phyloP scores from a whole-genome alignment of 2,113 vertebrate genomes.

The Aegithalos caudatus region DNA sequence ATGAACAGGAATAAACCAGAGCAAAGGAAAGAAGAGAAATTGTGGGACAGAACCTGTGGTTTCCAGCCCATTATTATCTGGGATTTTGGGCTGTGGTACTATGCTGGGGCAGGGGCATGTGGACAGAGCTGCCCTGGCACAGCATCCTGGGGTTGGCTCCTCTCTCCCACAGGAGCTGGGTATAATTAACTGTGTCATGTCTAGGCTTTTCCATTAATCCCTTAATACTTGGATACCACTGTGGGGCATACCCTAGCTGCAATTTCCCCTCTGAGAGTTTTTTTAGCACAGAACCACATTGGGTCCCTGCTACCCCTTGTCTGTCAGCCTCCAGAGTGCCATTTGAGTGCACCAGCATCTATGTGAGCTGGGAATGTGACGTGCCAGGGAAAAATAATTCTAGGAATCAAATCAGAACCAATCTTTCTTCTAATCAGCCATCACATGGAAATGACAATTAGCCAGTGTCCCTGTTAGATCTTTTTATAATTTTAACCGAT shows the following conservation, averaged over 20 bases:
- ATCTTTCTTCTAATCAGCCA: neutral
- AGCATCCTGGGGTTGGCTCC: neutral
- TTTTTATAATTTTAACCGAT: neutral
- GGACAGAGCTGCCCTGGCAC: neutral
- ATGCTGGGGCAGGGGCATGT: neutral
- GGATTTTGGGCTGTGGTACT: neutral
- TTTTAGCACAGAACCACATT: neutral
- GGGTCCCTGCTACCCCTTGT: neutral
- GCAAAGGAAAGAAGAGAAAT: neutral
- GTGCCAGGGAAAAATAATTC: neutral
- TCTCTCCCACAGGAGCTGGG: neutral
- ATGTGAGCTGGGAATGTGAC: neutral
- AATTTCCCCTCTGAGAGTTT: neutral
- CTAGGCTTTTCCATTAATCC: neutral
- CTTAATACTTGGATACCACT: neutral
- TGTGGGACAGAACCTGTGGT: neutral
- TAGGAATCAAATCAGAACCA: neutral
- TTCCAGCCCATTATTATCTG: neutral
- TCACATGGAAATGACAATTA: neutral
- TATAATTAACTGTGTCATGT: neutral
- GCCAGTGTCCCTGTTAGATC: neutral
- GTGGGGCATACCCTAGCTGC: neutral
- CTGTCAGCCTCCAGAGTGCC: neutral
- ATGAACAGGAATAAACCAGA: fast-evolving
- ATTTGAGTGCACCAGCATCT: neutral